These are phyloP conservation scores for Notothenia coriiceps DNA, from an alignment of 2,113 vertebrate species.

Conservation along the genomic window DNA sequence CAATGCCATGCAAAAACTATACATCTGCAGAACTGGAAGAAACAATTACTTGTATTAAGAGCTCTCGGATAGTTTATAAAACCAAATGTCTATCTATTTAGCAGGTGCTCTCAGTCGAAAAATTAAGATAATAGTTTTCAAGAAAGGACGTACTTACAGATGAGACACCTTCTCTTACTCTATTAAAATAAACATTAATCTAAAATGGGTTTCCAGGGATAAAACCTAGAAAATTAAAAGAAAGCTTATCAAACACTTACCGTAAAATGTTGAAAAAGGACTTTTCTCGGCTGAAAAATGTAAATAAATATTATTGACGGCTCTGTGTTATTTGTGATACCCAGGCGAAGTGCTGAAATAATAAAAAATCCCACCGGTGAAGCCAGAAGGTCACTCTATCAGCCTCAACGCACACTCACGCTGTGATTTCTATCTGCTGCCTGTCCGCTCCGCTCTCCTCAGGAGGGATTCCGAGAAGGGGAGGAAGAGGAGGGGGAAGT, in stretches of 20 bases:
- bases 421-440: background rate
- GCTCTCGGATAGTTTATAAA: background rate
- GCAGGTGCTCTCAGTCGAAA: background rate
- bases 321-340: background rate
- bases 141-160: background rate
- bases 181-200: background rate
- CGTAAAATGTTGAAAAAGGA: background rate
- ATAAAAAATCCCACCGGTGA: background rate
- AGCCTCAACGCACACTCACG: background rate
- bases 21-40: background rate
- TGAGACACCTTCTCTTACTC: background rate
- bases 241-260: conserved; percentile 37
- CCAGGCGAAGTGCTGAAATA: background rate
- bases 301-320: background rate
- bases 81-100: background rate
- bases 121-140: background rate
- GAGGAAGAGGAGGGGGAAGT: conserved; percentile 29
- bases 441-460: conserved; percentile 1
- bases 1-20: background rate
- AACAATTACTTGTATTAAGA: background rate
- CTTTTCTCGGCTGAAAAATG: background rate
- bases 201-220: background rate
- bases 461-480: background rate
- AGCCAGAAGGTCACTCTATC: conserved; percentile 8
- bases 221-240: background rate